phyloP scores from a whole-genome alignment of 2,888 invertebrate genomes.

The Axea sp. region DNA sequence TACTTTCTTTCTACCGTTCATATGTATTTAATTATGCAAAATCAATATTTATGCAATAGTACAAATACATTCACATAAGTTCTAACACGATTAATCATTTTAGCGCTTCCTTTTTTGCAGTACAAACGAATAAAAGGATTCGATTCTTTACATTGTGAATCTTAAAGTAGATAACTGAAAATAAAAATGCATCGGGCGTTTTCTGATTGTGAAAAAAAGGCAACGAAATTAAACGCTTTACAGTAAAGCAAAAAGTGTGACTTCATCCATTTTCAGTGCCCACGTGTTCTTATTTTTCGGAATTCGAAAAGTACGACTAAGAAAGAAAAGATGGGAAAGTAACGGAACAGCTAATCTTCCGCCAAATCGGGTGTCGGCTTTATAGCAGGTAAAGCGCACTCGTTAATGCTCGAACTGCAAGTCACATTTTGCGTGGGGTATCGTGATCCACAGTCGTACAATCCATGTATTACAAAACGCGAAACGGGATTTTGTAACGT shows the following conservation, averaged over 20 bases:
- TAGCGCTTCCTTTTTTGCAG: too few species aligned
- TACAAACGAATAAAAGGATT: too few species aligned
- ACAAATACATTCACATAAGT: too few species aligned
- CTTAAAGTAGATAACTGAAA: too few species aligned
- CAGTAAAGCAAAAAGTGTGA: neutral
- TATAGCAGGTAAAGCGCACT: constrained; percentile 56
- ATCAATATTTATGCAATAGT: too few species aligned
- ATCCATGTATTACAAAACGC: constrained; percentile 48
- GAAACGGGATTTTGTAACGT: constrained; percentile 52
- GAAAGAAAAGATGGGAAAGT: constrained; percentile 57
- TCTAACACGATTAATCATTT: too few species aligned
- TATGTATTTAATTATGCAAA: too few species aligned
- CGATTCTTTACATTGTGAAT: too few species aligned
- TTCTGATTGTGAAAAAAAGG: too few species aligned
- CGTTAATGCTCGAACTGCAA: constrained; percentile 57
- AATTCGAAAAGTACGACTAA: constrained; percentile 42
- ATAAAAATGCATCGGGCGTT: too few species aligned
- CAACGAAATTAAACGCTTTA: too few species aligned
- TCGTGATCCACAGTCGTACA: constrained; percentile 47
- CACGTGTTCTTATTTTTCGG: constrained; percentile 15
- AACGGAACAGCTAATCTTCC: constrained; percentile 65
- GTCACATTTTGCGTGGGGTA: constrained; percentile 62
- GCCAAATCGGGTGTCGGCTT: constrained; percentile 63
- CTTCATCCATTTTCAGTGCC: constrained; percentile 17
- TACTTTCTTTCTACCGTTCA: too few species aligned